Evolutionary conservation across 2,113 vertebrate genomes (phyloP).

Genomic region (Gavialis gangeticus): DNA sequence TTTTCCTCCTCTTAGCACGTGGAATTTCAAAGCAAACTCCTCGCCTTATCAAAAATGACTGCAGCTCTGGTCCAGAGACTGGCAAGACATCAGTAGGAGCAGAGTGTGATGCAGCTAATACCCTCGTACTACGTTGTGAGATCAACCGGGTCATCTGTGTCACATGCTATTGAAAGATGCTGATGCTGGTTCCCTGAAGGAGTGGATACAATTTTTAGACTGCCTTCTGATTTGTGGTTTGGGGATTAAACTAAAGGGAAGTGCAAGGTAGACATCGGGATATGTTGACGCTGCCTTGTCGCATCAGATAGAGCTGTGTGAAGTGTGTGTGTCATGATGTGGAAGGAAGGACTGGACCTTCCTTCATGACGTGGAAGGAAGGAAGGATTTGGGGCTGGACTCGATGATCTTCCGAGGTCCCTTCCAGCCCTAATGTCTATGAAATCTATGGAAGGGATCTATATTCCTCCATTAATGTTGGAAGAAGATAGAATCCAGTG

Average conservation of each 20-base stretch:
- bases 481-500: neutral
- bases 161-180: neutral
- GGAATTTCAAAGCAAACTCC: constrained; percentile 73
- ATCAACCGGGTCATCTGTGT: neutral
- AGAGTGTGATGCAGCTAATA: constrained; percentile 56
- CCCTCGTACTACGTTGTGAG: constrained; percentile 23
- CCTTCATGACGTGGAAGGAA: too few relatives aligned
- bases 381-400: neutral
- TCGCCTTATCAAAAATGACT: constrained; percentile 67
- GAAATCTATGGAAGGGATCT: neutral
- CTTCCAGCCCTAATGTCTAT: neutral
- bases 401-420: neutral
- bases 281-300: neutral
- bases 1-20: constrained; percentile 72
- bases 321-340: neutral
- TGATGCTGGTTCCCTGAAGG: neutral
- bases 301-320: rapidly evolving
- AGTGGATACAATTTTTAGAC: neutral
- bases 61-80: constrained; percentile 54
- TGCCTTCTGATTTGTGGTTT: neutral
- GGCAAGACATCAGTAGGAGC: constrained; percentile 40
- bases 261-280: neutral
- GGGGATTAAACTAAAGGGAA: neutral
- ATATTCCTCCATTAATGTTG: neutral
- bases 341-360: neutral